Percentiles rank a stretch among this genome's conserved stretches.
Evolutionary conservation across 2,113 vertebrate genomes (phyloP).

Genomic region (Narcine bancroftii): DNA sequence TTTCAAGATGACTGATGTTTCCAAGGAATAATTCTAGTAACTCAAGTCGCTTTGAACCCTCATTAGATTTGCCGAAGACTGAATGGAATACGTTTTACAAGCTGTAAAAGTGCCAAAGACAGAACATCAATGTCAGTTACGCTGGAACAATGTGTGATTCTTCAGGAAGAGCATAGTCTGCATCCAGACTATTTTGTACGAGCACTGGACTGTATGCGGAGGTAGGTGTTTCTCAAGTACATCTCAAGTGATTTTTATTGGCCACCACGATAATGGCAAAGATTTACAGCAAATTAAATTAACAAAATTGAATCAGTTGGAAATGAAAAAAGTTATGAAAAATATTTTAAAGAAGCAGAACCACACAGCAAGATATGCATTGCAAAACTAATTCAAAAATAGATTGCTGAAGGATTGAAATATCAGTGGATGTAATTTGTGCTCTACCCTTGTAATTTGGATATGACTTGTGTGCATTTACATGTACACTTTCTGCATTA

Average conservation of each 20-base stretch:
- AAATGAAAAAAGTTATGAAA: background rate
- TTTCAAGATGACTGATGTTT: background rate
- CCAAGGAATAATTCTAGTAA: conserved; percentile 10
- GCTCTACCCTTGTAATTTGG: too few species aligned
- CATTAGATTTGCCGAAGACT: conserved; percentile 86
- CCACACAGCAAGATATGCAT: background rate
- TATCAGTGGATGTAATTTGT: too few species aligned
- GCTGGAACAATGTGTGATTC: conserved; percentile 84
- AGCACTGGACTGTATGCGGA: conserved; percentile 92
- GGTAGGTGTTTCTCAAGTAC: conserved; percentile 56
- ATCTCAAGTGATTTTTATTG: background rate
- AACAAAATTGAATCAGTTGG: background rate
- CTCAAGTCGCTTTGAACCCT: background rate
- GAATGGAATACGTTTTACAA: conserved; percentile 92
- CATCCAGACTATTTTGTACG: conserved; percentile 88
- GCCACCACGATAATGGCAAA: background rate
- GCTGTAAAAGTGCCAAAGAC: conserved; percentile 99
- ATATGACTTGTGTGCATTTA: too few species aligned
- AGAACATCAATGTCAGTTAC: conserved; percentile 97
- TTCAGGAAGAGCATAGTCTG: conserved; percentile 88
- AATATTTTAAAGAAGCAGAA: background rate
- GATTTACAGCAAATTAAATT: background rate
- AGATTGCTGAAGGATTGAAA: background rate
- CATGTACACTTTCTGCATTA: too few species aligned
- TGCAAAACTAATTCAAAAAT: background rate